phyloP scores from a whole-genome alignment of 2,888 invertebrate genomes.

The Lithophane ornitopus region DNA sequence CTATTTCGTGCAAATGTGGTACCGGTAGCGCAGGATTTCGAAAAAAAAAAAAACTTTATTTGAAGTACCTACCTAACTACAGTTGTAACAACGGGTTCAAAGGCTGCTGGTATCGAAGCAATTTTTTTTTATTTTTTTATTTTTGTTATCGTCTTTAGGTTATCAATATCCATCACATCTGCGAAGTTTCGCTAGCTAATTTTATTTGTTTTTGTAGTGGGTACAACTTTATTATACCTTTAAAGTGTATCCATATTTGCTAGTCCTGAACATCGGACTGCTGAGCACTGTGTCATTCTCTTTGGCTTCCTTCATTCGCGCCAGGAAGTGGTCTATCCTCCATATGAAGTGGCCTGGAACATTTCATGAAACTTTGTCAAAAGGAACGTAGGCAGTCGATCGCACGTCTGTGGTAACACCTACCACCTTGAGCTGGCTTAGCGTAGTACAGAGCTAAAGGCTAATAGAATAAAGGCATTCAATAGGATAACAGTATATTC shows the following conservation, averaged over 20 bases:
- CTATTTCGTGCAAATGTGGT: too few relatives aligned
- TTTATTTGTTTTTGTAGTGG: background rate
- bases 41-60: too few relatives aligned
- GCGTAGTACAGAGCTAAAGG: background rate
- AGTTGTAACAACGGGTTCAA: background rate
- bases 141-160: background rate
- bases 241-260: constrained; percentile 94
- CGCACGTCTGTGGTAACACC: background rate
- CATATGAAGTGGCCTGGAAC: constrained; percentile 92
- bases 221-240: constrained; percentile 83
- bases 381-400: background rate
- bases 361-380: background rate
- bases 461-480: too few relatives aligned
- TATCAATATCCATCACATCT: background rate
- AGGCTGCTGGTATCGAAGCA: background rate
- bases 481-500: too few relatives aligned
- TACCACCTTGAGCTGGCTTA: background rate
- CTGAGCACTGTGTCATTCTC: constrained; percentile 91
- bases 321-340: constrained; percentile 92
- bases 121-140: background rate
- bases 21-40: too few relatives aligned
- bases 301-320: constrained; percentile 92
- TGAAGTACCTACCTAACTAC: too few relatives aligned
- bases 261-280: constrained; percentile 93
- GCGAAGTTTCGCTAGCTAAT: background rate